Evolutionary conservation across 2,888 invertebrate genomes (phyloP).

Genomic region (Acleris holmiana): DNA sequence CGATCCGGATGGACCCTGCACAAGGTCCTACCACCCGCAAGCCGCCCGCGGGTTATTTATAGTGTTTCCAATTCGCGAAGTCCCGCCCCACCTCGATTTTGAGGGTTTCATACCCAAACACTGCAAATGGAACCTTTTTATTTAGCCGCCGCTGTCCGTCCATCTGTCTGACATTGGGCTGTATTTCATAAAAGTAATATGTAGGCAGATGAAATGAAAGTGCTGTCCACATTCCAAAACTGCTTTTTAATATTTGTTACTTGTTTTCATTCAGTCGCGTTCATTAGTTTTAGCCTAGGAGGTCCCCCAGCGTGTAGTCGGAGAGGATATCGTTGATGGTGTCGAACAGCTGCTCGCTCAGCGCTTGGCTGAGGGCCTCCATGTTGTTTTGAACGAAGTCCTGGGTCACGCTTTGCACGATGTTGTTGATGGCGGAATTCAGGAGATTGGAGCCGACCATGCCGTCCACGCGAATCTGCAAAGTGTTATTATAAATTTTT

Average conservation of each 20-base stretch:
- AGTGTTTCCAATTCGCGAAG: too few relatives aligned
- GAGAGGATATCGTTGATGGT: conserved; percentile 57
- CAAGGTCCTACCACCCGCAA: too few relatives aligned
- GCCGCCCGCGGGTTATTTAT: too few relatives aligned
- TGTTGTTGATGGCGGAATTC: conserved; percentile 56
- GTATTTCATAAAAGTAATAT: too few relatives aligned
- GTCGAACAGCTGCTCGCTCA: conserved; percentile 60
- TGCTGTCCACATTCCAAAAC: too few relatives aligned
- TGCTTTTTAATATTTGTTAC: not conserved
- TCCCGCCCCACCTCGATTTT: too few relatives aligned
- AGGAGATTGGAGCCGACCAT: conserved; percentile 60
- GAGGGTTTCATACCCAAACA: too few relatives aligned
- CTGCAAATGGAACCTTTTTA: too few relatives aligned
- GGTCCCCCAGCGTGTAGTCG: conserved; percentile 56
- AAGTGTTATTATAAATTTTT: conserved; percentile 4
- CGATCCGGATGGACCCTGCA: too few relatives aligned
- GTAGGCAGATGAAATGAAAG: too few relatives aligned
- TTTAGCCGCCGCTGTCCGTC: too few relatives aligned
- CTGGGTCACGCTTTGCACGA: conserved; percentile 55
- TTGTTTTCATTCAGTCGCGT: not conserved
- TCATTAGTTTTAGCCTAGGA: conserved; percentile 45
- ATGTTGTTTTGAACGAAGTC: conserved; percentile 56
- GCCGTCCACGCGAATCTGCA: conserved; percentile 59
- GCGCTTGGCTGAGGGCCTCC: conserved; percentile 48
- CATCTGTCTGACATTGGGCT: too few relatives aligned